Conservation (phyloP, 2,113 vertebrate genomes). For the Megatriorchis doriae region DNA sequence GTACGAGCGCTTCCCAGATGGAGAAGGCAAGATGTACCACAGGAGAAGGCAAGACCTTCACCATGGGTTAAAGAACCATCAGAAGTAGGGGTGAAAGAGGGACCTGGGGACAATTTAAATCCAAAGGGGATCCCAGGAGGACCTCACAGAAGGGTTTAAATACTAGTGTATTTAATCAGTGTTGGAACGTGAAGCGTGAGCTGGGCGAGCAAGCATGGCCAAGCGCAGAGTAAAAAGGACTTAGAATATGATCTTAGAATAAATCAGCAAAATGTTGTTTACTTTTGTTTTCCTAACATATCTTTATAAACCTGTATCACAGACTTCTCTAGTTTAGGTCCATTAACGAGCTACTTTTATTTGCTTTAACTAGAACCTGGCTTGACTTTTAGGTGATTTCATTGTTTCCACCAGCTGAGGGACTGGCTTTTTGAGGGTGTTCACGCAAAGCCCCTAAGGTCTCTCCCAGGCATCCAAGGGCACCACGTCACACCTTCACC, state of each 20-base stretch:
- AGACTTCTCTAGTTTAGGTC: not conserved
- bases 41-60: not conserved
- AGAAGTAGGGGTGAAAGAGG: not conserved
- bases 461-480: not conserved
- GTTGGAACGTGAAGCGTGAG: not conserved
- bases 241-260: not conserved
- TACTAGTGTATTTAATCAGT: not conserved
- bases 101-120: not conserved
- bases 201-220: not conserved
- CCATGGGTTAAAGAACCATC: not conserved
- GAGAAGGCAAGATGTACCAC: not conserved
- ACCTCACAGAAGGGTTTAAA: not conserved
- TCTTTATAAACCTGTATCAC: not conserved
- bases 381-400: not conserved
- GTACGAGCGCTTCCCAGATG: accelerated
- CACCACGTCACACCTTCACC: not conserved
- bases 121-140: not conserved
- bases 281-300: not conserved
- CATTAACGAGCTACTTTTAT: not conserved
- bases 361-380: not conserved
- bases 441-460: not conserved
- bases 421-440: not conserved
- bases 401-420: not conserved
- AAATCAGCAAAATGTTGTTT: not conserved
- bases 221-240: not conserved